These are phyloP conservation scores for Diarsia rubi DNA, from an alignment of 2,888 invertebrate genomes.

Conservation along the genomic window DNA sequence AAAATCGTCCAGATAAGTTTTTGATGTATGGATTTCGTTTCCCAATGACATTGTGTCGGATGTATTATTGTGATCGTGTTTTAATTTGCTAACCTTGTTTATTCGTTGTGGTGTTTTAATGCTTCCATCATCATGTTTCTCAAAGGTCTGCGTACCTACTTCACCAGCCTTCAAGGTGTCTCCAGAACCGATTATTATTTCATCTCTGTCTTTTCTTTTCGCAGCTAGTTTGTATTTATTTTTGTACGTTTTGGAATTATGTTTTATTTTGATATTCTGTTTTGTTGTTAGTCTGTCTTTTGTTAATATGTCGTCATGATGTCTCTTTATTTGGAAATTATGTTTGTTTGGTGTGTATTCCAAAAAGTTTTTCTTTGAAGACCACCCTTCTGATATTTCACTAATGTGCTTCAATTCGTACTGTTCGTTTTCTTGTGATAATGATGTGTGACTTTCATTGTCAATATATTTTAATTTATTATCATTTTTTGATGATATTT, in stretches of 20 bases:
- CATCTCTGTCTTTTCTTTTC: too few species aligned
- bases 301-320: not conserved
- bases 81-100: not conserved
- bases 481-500: not conserved
- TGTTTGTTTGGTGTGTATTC: not conserved
- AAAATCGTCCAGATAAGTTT: not conserved
- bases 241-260: not conserved
- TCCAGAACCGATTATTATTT: not conserved
- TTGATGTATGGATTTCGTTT: conserved; percentile 1
- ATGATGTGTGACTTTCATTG: not conserved
- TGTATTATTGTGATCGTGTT: not conserved
- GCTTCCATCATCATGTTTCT: not conserved
- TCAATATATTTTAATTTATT: not conserved
- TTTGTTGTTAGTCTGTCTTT: not conserved
- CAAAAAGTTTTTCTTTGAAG: not conserved
- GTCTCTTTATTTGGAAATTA: conserved; percentile 1
- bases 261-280: not conserved
- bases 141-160: not conserved
- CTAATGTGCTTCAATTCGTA: not conserved
- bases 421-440: not conserved
- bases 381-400: not conserved
- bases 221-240: not conserved
- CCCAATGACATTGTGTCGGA: not conserved
- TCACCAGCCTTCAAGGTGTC: not conserved
- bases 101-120: not conserved